Percentiles rank a stretch among this genome's conserved stretches.
Conservation (phyloP, 2,797 vertebrate genomes). For the Scolopax bukidnonensis region DNA sequence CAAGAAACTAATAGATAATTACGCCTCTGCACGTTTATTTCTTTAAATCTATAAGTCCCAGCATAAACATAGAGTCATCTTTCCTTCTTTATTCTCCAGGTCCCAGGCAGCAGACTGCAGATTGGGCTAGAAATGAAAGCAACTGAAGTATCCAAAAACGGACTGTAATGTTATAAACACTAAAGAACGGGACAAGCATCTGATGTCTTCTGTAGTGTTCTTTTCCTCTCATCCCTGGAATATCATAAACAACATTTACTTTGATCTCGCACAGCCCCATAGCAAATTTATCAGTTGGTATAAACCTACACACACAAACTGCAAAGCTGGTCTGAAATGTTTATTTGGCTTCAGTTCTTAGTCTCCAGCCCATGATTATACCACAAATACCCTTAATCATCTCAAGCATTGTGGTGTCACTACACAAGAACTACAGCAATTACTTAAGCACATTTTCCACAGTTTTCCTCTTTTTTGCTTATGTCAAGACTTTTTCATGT, state of each 20-base stretch:
- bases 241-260: slow-evolving; percentile 38
- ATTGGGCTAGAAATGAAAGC: not conserved
- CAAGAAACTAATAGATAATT: not conserved
- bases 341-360: slow-evolving; percentile 19
- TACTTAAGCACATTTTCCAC: not conserved
- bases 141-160: not conserved
- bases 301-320: not conserved
- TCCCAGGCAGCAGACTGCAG: not conserved
- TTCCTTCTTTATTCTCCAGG: slow-evolving; percentile 3
- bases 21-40: not conserved
- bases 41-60: not conserved
- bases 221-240: slow-evolving; percentile 33
- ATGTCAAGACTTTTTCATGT: not conserved
- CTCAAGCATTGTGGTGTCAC: not conserved
- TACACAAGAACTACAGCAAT: not conserved
- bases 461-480: not conserved
- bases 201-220: not conserved
- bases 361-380: not conserved
- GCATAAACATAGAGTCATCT: not conserved
- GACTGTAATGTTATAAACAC: slow-evolving; percentile 34
- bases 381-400: slow-evolving; percentile 1
- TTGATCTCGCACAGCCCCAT: slow-evolving; percentile 13
- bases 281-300: slow-evolving; percentile 10
- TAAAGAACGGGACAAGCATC: not conserved
- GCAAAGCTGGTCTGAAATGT: slow-evolving; percentile 2